Base-by-base conservation (phyloP, 92 coral and sea anemone species). In the Bergia puertoricense region DNA sequence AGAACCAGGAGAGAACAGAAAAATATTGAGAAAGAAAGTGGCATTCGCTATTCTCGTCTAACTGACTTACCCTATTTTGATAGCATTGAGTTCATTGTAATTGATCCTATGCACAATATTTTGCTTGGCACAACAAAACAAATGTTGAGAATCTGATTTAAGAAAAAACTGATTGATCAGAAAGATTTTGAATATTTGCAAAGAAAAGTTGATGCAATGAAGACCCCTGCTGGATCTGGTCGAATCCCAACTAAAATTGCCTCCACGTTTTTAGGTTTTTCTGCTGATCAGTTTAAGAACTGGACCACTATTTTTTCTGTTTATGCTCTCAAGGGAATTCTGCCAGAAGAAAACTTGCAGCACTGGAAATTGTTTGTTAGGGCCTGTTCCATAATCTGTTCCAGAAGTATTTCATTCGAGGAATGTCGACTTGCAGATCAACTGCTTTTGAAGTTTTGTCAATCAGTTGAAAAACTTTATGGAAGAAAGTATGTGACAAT, bases 261-360 rank as follows among this genome's bases (percentile, higher is more conserved):
- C 51, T 91, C 93, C 41, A 82, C 76, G 57, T 91, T 91, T 65
- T 82, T 86, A 48, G 94, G 94, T 14, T 89, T 91, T 54, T 85
- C 94, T 57, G 92, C 92, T 77, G 94, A 91, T 62, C 92, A 91
- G 84, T 91, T 85, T 6, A 91, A 91, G 81, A 91, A 91, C 74
- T 91, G 94, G 90, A 87, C 73, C 81, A 41, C 86, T 43, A 57
- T 88, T 45, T 91, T 88, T 91, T 91, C 93, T 43, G 46, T 81
- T 2, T 88, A 78, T 91, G 91, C 89, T 4, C 56, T 91, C 43
- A 88, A 62, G 44, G 93, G 76, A 66, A 30, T 91, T 67, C 88
- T 91, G 8, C 92, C 91, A 59, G 71, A 79, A 8, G 75, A 82
- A 80, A 85, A 89, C 85, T 42, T 89, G 13, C 92, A 89, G 37